A percentile compares a stretch with the other conserved stretches of the same genome.
Evolutionary conservation across 2,797 vertebrate species (phyloP).

Genomic region (Lithobates sylvaticus): DNA sequence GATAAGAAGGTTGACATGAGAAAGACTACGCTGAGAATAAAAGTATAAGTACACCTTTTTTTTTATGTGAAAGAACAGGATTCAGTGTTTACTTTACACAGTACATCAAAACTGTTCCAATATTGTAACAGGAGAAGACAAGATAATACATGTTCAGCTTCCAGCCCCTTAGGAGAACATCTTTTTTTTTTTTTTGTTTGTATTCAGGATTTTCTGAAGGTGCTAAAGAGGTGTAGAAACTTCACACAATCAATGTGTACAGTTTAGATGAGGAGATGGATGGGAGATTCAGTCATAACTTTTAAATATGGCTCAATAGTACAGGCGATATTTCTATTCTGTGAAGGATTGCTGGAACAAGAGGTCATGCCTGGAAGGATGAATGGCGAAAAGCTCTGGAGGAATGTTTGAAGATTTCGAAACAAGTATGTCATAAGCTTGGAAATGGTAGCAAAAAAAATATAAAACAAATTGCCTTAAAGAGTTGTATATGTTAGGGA

Average conservation of each 20-base stretch:
- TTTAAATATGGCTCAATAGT: slow-evolving; percentile 25
- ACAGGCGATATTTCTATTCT: slow-evolving; percentile 11
- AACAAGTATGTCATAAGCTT: neutral
- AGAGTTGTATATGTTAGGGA: neutral
- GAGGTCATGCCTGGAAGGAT: slow-evolving; percentile 26
- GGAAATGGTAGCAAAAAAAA: neutral
- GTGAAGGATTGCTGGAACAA: neutral
- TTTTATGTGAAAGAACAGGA: neutral
- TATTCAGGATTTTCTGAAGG: neutral
- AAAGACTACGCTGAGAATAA: neutral
- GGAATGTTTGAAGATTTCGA: slow-evolving; percentile 1
- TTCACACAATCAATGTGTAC: slow-evolving; percentile 22
- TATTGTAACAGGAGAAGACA: neutral
- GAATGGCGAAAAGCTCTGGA: neutral
- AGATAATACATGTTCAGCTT: slow-evolving; percentile 1
- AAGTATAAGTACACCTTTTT: neutral
- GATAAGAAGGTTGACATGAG: neutral
- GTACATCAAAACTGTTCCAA: slow-evolving; percentile 18
- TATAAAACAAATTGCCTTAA: neutral
- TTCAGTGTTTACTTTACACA: slow-evolving; percentile 11
- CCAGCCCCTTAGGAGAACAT: neutral
- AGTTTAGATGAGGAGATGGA: slow-evolving; percentile 24
- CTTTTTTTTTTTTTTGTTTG: slow-evolving; percentile 4
- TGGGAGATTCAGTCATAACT: slow-evolving; percentile 27
- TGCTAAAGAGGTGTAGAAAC: slow-evolving; percentile 13